phyloP scores from a whole-genome alignment of 2,797 vertebrate genomes.

The Botia kubotai region DNA sequence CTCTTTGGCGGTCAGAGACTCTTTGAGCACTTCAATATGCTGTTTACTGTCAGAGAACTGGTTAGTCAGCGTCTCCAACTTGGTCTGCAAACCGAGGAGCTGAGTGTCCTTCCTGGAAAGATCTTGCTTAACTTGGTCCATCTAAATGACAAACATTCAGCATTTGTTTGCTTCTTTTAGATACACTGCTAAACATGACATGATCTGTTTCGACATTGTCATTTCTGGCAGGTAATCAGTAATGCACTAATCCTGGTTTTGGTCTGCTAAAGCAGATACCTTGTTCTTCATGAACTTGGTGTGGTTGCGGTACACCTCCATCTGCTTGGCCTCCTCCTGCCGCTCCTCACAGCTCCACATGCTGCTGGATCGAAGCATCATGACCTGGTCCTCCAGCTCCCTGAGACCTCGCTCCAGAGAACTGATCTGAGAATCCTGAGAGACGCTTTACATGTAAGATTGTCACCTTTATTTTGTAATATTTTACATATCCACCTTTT shows the following conservation, averaged over 20 bases:
- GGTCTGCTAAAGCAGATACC: slow-evolving; percentile 72
- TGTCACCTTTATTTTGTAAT: no score
- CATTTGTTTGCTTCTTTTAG: neutral
- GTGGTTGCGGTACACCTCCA: slow-evolving; percentile 99
- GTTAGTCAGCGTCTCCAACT: slow-evolving; percentile 95
- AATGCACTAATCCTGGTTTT: neutral
- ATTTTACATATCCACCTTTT: neutral
- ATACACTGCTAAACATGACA: neutral
- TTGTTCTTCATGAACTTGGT: slow-evolving; percentile 99
- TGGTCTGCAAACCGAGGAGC: slow-evolving; percentile 93
- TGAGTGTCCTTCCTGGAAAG: slow-evolving; percentile 96
- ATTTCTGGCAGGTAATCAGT: neutral
- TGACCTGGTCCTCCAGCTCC: slow-evolving; percentile 96
- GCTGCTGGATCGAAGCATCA: slow-evolving; percentile 97
- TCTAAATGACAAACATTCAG: slow-evolving; percentile 63
- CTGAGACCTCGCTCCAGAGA: slow-evolving; percentile 93
- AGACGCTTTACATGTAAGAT: neutral
- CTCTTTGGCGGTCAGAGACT: slow-evolving; percentile 97
- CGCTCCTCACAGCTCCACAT: slow-evolving; percentile 96
- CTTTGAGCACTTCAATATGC: slow-evolving; percentile 97
- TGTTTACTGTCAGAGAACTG: slow-evolving; percentile 99
- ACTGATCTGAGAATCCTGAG: slow-evolving; percentile 93
- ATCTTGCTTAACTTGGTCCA: slow-evolving; percentile 96
- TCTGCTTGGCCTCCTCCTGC: slow-evolving; percentile 99
- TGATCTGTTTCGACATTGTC: no score